phyloP scores from a whole-genome alignment of 2,888 invertebrate species.

The Acleris cristana region DNA sequence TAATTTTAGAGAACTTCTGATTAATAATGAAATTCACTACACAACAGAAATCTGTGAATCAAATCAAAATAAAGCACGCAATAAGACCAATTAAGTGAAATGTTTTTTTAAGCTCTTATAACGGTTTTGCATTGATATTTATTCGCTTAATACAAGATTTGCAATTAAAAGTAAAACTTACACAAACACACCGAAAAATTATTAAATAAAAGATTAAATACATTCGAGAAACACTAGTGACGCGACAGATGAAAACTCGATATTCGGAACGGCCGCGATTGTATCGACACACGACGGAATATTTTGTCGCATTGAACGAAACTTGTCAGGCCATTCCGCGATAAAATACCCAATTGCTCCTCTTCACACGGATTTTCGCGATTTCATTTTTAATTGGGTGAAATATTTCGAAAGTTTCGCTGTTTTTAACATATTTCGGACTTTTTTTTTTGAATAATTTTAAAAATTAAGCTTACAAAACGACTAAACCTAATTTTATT shows the following conservation, averaged over 20 bases:
- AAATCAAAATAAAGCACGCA: too few species aligned
- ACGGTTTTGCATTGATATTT: background rate
- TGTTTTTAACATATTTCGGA: conserved; percentile 1
- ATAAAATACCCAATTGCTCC: conserved; percentile 60
- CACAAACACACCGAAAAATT: too few species aligned
- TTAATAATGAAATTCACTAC: too few species aligned
- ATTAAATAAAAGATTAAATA: too few species aligned
- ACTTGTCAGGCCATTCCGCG: conserved; percentile 57
- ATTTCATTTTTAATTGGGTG: conserved; percentile 47
- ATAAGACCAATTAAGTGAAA: too few species aligned
- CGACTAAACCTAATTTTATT: background rate
- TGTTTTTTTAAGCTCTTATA: background rate
- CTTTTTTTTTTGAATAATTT: background rate
- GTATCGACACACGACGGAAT: conserved; percentile 74
- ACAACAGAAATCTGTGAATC: too few species aligned
- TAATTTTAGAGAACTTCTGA: too few species aligned
- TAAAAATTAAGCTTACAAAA: background rate
- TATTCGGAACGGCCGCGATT: conserved; percentile 70
- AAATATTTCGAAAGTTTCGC: conserved; percentile 29
- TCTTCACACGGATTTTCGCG: conserved; percentile 46
- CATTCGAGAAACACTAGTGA: conserved; percentile 53
- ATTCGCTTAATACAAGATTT: background rate
- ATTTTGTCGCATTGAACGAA: conserved; percentile 67
- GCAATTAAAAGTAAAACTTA: too few species aligned
- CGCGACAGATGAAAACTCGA: conserved; percentile 56